These are phyloP conservation scores for Trilocha varians DNA, from an alignment of 2,888 invertebrate species.

Conservation along the genomic window DNA sequence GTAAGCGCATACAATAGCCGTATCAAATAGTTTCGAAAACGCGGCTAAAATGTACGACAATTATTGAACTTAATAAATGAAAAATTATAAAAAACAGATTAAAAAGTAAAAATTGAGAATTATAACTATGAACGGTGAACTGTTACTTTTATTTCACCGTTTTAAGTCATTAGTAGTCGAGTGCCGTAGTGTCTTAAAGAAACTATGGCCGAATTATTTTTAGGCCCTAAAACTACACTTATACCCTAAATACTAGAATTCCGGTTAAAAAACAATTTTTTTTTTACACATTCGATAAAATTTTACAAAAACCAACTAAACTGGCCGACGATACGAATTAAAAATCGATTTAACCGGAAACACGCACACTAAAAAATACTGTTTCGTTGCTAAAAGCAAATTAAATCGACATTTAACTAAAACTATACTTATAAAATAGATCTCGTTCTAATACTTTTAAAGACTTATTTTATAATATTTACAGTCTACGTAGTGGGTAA, in stretches of 20 bases:
- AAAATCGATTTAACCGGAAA: not conserved
- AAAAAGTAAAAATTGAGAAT: not conserved
- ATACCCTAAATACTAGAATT: slow-evolving; percentile 20
- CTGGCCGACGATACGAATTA: slow-evolving; percentile 44
- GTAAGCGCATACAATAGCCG: too few species aligned
- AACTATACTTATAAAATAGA: slow-evolving; percentile 51
- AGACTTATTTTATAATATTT: slow-evolving; percentile 47
- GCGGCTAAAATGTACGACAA: too few species aligned
- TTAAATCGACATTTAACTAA: too few species aligned
- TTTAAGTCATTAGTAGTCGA: too few species aligned
- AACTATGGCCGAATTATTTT: slow-evolving; percentile 19
- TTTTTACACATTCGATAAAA: slow-evolving; percentile 44
- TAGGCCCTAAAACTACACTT: slow-evolving; percentile 45
- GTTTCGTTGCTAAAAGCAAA: slow-evolving; percentile 64
- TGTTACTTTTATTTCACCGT: too few species aligned
- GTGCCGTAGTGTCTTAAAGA: slow-evolving; percentile 21
- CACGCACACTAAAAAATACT: slow-evolving; percentile 36
- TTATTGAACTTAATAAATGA: not conserved
- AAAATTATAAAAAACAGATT: slow-evolving; percentile 4
- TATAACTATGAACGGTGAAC: slow-evolving; percentile 18
- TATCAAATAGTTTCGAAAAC: too few species aligned
- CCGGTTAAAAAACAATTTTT: slow-evolving; percentile 36
- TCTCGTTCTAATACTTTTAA: slow-evolving; percentile 54
- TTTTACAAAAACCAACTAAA: slow-evolving; percentile 39
- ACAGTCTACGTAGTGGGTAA: slow-evolving; percentile 33